Evolutionary conservation across 1,140 invertebrate species (phyloP), one percentile per base, ranked within the genome.

Genomic region (Thaumatotibia leucotreta): DNA sequence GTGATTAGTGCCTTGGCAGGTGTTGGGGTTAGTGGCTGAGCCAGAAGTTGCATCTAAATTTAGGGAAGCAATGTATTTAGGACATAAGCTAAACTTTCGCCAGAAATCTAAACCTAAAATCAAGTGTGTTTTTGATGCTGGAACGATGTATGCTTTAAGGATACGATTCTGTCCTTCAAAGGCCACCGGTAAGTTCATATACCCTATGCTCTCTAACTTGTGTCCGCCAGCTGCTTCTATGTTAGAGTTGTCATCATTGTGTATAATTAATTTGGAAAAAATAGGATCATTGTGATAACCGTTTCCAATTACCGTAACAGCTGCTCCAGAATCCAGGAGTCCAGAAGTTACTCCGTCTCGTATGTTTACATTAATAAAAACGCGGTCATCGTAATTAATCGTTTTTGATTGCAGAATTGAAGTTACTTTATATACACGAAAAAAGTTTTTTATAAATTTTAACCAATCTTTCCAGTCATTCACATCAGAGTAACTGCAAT

Each of bases 81-180:
- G 58, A 67, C 68, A 68, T 4, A 69, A 11, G 14, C 61, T 24
- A 24, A 58, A 66, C 22, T 8, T 10, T 14, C 54, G 29, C 64
- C 52, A 66, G 63, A 75, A 75, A 39, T 75, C 73, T 9, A 69
- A 50, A 6, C 73, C 73, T 39, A 75, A 61, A 5, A 75, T 70
- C 24, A 75, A 31, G 5, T 20, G 20, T n/a, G 14, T 24, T 31
- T 54, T 54, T 14, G 73, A 17, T 8, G 61, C 24, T 20, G 70
- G 70, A 10, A 73, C 33, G 1, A 73, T 27, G 35, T 64, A 66
- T 20, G 67, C 45, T 52, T 68, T 69, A 9, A 75, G 39, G 11
- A 67, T 5, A 17, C 64, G 63, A 20, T 8, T 20, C 20, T 49
- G 14, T 8, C 20, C 14, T 20, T 8, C n/a, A 20, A 49, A 49